Evolutionary conservation across 2,113 vertebrate genomes (phyloP), one percentile per base, ranked within the genome.

Genomic region (Leptocoma aspasia): DNA sequence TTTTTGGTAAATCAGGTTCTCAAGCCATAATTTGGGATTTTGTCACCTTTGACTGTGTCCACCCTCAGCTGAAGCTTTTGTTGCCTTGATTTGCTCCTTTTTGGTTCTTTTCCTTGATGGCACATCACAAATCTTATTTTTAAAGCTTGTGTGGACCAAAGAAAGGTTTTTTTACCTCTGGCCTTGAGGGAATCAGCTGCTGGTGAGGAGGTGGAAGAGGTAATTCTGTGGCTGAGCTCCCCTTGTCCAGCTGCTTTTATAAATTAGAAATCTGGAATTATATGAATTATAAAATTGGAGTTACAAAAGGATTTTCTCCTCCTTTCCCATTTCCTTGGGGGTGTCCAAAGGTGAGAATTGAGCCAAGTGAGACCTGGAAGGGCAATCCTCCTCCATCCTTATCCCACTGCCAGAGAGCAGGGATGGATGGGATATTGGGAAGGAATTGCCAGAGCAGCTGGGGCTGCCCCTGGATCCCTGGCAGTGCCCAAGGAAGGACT

Each of bases 281-380:
- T 6, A 10, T 0, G 2, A 10, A 42, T 22, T 2, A 30, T 6
- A 22, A n/a, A 56, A 49, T 7, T 4, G 7, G 14, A 68, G 7
- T n/a, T 75, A 7, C 1, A 11, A 27, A 33, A 33, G 2, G 7
- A 8, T 22, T 4, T 49, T 15, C 8, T 39, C 15, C 39, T 68
- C 13, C 30, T 44, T 83, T 77, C n/a, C 22, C 10, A 4, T 47
- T 52, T 11, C 21, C 24, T 2, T 28, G 11, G 15, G 17, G 6
- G 2, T 31, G 57, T 35, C 50, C 31, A 31, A 6, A 59, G 35
- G 3, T 10, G 37, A 45, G 12, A 6, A 2, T 4, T 30, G 28
- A 53, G 17, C 65, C 21, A 15, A 2, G 44, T 7, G 31, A 44
- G 24, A 7, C 17, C 4, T 13, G 42, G 47, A 18, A 39, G 60